Evolutionary conservation across 2,888 invertebrate species (phyloP), one percentile per base, ranked within the genome.

Genomic region (Drepanosiphum platanoidis): DNA sequence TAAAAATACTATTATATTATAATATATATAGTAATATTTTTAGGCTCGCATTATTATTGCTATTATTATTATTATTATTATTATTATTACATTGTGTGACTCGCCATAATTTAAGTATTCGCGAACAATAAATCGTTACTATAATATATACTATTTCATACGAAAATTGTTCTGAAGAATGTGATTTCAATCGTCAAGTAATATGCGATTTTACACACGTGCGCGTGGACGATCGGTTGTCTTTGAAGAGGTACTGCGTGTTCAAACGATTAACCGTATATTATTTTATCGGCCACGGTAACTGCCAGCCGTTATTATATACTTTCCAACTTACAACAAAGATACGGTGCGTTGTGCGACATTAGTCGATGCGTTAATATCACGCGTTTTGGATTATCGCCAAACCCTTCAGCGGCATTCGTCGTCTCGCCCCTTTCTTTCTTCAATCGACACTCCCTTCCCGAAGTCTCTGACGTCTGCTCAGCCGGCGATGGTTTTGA

Each of bases 31-130:
- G 36, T 36, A 70, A 36, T 34, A 3, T 82, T 61, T 27, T 71
- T 32, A 64, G 46, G 52, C n/a, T 61, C 39, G n/a, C 34, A 39
- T 71, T 58, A 36, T 36, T 36, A 22, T 52, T 64, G 13, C 15
- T 66, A 32, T 32, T 66, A 66, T 66, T 32, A 66, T 66, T 66
- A 66, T 66, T 32, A 32, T 32, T 13, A 64, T 64, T 64, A 3
- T 32, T 32, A 32, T 32, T 66, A 30, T 42, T 11, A 30, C 42
- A 61, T 32, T 34, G 39, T 71, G 30, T 13, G 32, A 81, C 36
- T 81, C 81, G 58, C 70, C 71, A 71, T 81, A 61, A n/a, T n/a
- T n/a, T n/a, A 27, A 81, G 58, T 30, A 58, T 58, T 71, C 70
- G 80, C 22, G 70, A 80, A 70, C 15, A 68, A 80, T 68, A 81